Conservation (phyloP, 2,888 invertebrate species). For the Baronia brevicornis region DNA sequence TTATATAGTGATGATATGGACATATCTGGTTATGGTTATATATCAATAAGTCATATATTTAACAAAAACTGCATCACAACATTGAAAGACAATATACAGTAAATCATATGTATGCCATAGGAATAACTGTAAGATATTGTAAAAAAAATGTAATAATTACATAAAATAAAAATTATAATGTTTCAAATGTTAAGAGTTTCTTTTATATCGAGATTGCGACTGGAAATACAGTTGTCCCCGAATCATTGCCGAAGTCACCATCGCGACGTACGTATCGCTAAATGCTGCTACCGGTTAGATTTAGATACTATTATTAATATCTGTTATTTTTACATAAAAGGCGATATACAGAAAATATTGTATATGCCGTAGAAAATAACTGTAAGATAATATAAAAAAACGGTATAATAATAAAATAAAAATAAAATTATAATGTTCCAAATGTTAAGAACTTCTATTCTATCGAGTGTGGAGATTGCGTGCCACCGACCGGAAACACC, state of each 20-base stretch:
- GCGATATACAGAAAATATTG: too few relatives aligned
- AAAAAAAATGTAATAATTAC: neutral
- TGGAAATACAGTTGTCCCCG: slow-evolving; percentile 48
- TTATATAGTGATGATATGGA: too few relatives aligned
- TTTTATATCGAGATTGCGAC: slow-evolving; percentile 23
- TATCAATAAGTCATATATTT: too few relatives aligned
- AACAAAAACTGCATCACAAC: too few relatives aligned
- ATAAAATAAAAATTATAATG: slow-evolving; percentile 1
- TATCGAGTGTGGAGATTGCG: slow-evolving; percentile 35
- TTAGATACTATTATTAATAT: slow-evolving; percentile 21
- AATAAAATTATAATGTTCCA: slow-evolving; percentile 8
- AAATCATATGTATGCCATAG: too few relatives aligned
- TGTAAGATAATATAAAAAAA: neutral
- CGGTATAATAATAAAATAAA: neutral
- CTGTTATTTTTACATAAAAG: too few relatives aligned
- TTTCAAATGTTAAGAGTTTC: slow-evolving; percentile 28
- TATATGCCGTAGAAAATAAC: too few relatives aligned
- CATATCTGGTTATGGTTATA: too few relatives aligned
- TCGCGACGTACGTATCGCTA: slow-evolving; percentile 43
- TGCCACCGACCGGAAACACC: slow-evolving; percentile 44
- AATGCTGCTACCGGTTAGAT: slow-evolving; percentile 33
- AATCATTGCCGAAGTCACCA: slow-evolving; percentile 33
- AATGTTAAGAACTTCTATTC: slow-evolving; percentile 28
- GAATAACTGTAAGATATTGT: too few relatives aligned
- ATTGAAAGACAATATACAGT: too few relatives aligned